These are phyloP conservation scores for Nomada flava DNA, from an alignment of 2,888 invertebrate genomes.

Conservation along the genomic window DNA sequence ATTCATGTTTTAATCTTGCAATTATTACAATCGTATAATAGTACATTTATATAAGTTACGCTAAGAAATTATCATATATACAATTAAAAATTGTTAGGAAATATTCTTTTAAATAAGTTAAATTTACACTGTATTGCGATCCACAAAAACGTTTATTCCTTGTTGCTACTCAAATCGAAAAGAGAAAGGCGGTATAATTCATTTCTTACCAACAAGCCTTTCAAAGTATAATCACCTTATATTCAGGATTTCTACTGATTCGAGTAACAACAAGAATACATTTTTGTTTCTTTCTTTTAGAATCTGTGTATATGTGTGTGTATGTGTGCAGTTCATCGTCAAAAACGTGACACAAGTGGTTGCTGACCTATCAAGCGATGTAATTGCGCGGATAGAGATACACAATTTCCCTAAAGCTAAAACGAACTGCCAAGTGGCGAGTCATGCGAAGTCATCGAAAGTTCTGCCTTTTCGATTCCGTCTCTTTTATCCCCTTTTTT, in stretches of 20 bases:
- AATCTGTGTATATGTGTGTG: constrained; percentile 41
- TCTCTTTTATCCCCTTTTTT: constrained; percentile 22
- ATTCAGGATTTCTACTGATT: constrained; percentile 22
- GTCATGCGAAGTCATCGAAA: constrained; percentile 47
- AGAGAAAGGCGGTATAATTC: background rate
- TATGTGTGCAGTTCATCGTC: constrained; percentile 53
- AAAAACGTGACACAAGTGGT: constrained; percentile 50
- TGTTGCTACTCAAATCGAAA: constrained; percentile 62
- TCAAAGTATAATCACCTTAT: background rate
- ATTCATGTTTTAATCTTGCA: constrained; percentile 73
- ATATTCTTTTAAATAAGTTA: constrained; percentile 81
- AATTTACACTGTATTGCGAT: constrained; percentile 81
- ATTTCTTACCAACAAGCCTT: background rate
- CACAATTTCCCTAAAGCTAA: constrained; percentile 67
- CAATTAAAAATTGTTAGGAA: constrained; percentile 83
- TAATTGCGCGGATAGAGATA: constrained; percentile 68
- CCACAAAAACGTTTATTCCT: constrained; percentile 70
- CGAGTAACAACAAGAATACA: constrained; percentile 59
- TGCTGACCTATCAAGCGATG: constrained; percentile 67
- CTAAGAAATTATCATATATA: constrained; percentile 83
- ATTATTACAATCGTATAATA: constrained; percentile 78
- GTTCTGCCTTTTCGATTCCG: constrained; percentile 28
- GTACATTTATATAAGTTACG: constrained; percentile 79
- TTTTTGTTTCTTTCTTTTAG: constrained; percentile 40
- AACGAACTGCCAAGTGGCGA: constrained; percentile 62